phyloP scores from a whole-genome alignment of 2,113 vertebrate species.

The Tetraodon nigroviridis region DNA sequence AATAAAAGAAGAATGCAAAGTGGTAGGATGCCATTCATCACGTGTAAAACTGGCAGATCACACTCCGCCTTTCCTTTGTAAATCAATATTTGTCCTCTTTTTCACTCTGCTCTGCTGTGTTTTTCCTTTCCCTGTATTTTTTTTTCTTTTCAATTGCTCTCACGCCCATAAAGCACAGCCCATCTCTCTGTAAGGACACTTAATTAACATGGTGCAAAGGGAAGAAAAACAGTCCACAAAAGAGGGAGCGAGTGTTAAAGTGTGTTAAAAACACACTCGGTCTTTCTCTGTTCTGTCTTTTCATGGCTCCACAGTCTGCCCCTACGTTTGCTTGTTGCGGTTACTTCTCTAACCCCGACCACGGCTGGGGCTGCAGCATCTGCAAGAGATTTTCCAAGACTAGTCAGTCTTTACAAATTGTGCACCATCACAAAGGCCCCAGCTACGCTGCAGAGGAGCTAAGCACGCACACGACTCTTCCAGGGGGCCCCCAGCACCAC shows the following conservation, averaged over 20 bases:
- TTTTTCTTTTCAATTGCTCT: conserved; percentile 39
- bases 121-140: conserved; percentile 22
- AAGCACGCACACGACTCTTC: conserved; percentile 72
- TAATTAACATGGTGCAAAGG: conserved; percentile 42
- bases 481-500: conserved; percentile 24
- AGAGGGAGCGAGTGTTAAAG: conserved; percentile 9
- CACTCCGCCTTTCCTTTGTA: conserved; percentile 57
- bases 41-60: conserved; percentile 56
- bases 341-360: conserved; percentile 63
- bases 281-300: conserved; percentile 20
- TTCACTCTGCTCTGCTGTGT: conserved; percentile 12
- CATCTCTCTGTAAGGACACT: conserved; percentile 35
- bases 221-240: conserved; percentile 15
- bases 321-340: conserved; percentile 7
- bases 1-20: conserved; percentile 49
- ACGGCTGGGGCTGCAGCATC: conserved; percentile 75
- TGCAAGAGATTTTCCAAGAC: conserved; percentile 83
- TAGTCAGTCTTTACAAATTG: conserved; percentile 80
- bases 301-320: conserved; percentile 16
- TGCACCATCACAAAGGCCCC: conserved; percentile 69
- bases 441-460: conserved; percentile 82
- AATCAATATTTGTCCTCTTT: conserved; percentile 58
- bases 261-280: conserved; percentile 35
- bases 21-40: conserved; percentile 71
- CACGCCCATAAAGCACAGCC: conserved; percentile 34